Evolutionary conservation across 2,113 vertebrate genomes (phyloP).

Genomic region (Pelvicachromis taeniatus): DNA sequence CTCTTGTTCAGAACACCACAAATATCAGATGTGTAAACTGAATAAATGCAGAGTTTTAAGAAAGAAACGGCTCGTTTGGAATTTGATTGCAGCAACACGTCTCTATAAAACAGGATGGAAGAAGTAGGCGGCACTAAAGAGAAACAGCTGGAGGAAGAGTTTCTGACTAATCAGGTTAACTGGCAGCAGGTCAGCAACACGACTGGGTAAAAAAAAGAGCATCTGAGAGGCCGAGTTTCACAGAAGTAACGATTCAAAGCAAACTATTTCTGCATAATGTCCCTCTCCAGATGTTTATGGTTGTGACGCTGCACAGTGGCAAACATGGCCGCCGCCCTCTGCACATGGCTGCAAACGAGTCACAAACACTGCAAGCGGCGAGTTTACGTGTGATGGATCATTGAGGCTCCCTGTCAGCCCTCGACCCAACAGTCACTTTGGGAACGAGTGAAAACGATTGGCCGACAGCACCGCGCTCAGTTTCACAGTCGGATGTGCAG

Average conservation of each 20-base stretch:
- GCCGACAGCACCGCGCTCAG: background rate
- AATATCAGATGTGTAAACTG: background rate
- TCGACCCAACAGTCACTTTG: background rate
- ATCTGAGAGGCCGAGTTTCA: fast-evolving
- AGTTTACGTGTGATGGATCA: too few species aligned
- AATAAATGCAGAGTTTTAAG: background rate
- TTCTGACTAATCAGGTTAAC: background rate
- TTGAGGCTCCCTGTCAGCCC: background rate
- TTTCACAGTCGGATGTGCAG: background rate
- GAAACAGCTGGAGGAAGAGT: background rate
- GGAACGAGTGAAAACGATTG: background rate
- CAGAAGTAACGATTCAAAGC: fast-evolving
- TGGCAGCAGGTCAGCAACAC: background rate
- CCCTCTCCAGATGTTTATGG: background rate
- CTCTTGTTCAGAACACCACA: background rate
- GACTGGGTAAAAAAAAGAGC: background rate
- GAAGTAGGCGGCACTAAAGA: background rate
- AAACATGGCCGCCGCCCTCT: background rate
- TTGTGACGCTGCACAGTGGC: background rate
- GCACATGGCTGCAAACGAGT: too few species aligned
- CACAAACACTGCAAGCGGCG: too few species aligned
- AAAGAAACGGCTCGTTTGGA: background rate
- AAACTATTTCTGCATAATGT: background rate
- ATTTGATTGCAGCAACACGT: background rate
- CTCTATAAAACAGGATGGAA: background rate